These are phyloP conservation scores for Sebastes goodei DNA, from an alignment of 2,797 vertebrate genomes.

Conservation along the genomic window DNA sequence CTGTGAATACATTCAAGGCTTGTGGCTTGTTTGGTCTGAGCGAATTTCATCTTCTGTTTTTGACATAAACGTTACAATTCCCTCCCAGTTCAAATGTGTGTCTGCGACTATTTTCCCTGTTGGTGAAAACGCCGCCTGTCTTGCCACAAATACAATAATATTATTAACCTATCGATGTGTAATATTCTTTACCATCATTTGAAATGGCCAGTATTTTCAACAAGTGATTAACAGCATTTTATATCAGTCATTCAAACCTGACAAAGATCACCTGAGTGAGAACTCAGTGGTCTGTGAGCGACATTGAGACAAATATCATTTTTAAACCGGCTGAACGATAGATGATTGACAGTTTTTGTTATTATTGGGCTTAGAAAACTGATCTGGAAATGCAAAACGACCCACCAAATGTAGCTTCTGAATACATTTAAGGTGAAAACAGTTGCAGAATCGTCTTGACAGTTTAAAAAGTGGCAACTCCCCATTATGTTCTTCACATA, in stretches of 20 bases:
- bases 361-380: not conserved
- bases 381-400: not conserved
- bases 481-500: not conserved
- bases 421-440: not conserved
- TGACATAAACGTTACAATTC: not conserved
- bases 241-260: not conserved
- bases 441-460: not conserved
- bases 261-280: not conserved
- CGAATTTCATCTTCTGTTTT: not conserved
- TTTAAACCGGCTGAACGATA: not conserved
- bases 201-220: not conserved
- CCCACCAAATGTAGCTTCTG: not conserved
- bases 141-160: not conserved
- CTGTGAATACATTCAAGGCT: slow-evolving; percentile 42
- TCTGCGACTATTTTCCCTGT: not conserved
- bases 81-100: not conserved
- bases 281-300: not conserved
- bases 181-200: not conserved
- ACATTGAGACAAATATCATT: not conserved
- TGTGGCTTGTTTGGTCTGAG: not conserved
- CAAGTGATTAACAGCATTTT: not conserved
- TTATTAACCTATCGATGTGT: not conserved
- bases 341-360: not conserved
- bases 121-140: not conserved
- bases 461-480: not conserved